A percentile compares a stretch with the other conserved stretches of the same genome.
phyloP scores from a whole-genome alignment of 2,888 invertebrate species.

The Tortricodes alternella region DNA sequence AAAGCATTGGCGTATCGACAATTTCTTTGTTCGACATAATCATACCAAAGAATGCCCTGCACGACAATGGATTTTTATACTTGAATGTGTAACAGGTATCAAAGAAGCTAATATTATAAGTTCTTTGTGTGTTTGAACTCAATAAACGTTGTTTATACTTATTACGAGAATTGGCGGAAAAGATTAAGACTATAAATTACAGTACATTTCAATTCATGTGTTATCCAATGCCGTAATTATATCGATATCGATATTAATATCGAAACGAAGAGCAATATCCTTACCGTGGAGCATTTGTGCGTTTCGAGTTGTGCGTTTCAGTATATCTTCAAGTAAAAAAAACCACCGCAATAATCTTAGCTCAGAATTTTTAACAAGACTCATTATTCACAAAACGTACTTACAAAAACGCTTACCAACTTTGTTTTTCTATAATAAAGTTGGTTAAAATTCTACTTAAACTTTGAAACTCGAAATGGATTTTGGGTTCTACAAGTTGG shows the following conservation, averaged over 20 bases:
- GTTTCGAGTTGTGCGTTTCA: too few species aligned
- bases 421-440: neutral
- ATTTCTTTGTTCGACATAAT: slow-evolving; percentile 61
- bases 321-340: too few species aligned
- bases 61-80: slow-evolving; percentile 39
- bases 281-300: too few species aligned
- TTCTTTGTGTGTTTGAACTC: neutral
- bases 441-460: slow-evolving; percentile 9
- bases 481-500: slow-evolving; percentile 12
- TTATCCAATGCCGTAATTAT: too few species aligned
- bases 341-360: too few species aligned
- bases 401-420: neutral
- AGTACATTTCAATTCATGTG: too few species aligned
- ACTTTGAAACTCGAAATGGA: slow-evolving; percentile 22
- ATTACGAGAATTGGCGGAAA: too few species aligned
- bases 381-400: neutral
- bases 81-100: slow-evolving; percentile 19
- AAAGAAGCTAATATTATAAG: slow-evolving; percentile 1
- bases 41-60: slow-evolving; percentile 55
- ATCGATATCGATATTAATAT: too few species aligned
- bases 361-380: neutral
- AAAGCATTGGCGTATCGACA: slow-evolving; percentile 59
- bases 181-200: too few species aligned
- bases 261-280: too few species aligned
- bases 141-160: neutral